These are phyloP conservation scores for Napeogenes inachia DNA, from an alignment of 2,888 invertebrate species.

Conservation along the genomic window DNA sequence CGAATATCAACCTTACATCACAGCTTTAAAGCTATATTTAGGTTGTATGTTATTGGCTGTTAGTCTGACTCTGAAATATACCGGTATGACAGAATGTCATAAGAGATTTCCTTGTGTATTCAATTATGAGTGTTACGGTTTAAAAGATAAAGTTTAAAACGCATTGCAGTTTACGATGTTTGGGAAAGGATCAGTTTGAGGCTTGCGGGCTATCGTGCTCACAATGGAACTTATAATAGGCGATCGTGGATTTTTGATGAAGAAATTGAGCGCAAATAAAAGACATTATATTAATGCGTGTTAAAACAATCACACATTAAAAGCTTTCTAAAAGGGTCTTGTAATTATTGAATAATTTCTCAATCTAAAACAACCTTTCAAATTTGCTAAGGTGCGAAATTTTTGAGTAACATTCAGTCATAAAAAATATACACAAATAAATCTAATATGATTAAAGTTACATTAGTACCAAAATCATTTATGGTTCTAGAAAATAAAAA, in stretches of 20 bases:
- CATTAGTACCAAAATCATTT: not conserved
- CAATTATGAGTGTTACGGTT: constrained; percentile 33
- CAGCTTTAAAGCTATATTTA: constrained; percentile 36
- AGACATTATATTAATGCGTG: constrained; percentile 16
- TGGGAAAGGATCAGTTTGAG: constrained; percentile 67
- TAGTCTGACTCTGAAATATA: constrained; percentile 43
- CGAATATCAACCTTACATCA: constrained; percentile 46
- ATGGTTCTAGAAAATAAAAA: constrained; percentile 13
- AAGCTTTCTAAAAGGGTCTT: too few species aligned
- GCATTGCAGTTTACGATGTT: constrained; percentile 45
- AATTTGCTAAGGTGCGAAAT: too few species aligned
- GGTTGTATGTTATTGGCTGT: constrained; percentile 37
- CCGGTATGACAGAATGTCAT: constrained; percentile 67
- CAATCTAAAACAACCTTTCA: too few species aligned
- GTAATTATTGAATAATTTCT: too few species aligned
- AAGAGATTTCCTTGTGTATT: constrained; percentile 48
- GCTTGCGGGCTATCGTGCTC: constrained; percentile 63
- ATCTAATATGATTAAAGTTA: too few species aligned
- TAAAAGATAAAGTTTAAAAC: constrained; percentile 51
- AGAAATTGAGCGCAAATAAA: constrained; percentile 29
- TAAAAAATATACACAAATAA: too few species aligned
- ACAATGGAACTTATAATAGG: constrained; percentile 71
- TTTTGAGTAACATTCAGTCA: too few species aligned
- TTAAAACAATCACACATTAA: not conserved
- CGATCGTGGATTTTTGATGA: constrained; percentile 43